phyloP scores from a whole-genome alignment of 2,113 vertebrate species.

The Argyrosomus japonicus region DNA sequence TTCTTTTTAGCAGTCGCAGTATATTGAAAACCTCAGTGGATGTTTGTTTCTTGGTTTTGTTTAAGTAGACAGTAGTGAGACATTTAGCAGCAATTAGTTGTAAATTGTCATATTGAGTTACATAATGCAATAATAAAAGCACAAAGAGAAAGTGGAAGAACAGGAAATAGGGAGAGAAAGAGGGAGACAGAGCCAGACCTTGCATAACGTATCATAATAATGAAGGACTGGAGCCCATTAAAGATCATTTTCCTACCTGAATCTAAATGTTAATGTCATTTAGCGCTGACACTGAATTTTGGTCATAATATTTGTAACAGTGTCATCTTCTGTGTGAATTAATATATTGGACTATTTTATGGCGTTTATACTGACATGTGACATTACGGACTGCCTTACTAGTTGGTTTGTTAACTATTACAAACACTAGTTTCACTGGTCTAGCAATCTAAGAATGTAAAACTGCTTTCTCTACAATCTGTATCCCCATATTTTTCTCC shows the following conservation, averaged over 20 bases:
- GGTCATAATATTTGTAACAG: slow-evolving; percentile 13
- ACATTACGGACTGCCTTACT: neutral
- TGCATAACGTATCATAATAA: neutral
- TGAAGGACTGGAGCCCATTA: slow-evolving; percentile 18
- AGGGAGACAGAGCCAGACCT: neutral
- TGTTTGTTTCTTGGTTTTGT: slow-evolving; percentile 8
- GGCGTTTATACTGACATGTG: neutral
- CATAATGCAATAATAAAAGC: slow-evolving; percentile 1
- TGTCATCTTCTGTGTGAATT: slow-evolving; percentile 8
- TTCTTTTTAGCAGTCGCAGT: neutral
- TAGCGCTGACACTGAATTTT: slow-evolving; percentile 25
- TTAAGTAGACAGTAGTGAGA: neutral
- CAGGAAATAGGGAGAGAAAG: neutral
- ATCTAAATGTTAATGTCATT: slow-evolving; percentile 59
- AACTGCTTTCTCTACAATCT: neutral
- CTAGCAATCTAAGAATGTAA: neutral
- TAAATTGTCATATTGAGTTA: neutral
- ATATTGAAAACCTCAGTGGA: neutral
- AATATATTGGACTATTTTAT: neutral
- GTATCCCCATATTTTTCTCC: neutral
- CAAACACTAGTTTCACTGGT: neutral
- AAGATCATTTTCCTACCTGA: slow-evolving; percentile 28
- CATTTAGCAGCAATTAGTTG: neutral
- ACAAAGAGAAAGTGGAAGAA: neutral
- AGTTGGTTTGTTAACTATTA: neutral